Evolutionary conservation across 2,888 invertebrate genomes (phyloP), one percentile per base, ranked within the genome.

Genomic region (Zaprionus bogoriensis): DNA sequence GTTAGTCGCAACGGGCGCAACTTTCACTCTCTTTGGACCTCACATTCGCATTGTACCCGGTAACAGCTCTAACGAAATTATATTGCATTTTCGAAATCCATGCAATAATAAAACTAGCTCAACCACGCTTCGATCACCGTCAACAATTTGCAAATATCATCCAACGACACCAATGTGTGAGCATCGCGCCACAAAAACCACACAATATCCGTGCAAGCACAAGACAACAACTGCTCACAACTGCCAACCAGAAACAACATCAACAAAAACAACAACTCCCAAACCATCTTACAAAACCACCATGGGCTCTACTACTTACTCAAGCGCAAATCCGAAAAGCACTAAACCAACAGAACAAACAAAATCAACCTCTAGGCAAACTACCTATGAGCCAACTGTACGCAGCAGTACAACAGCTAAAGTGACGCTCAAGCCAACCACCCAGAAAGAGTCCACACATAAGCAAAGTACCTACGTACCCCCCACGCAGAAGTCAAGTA

Each of bases 11-110:
- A 59, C 76, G 25, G 68, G 76, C 52, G 50, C 79, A 28, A 54
- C 76, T 22, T 83, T 86, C 5, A 85, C 86, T 0, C 64, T 78
- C 32, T 64, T 78, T 19, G 78, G 78, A 12, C 86, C 86, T 0
- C 41, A 79, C 23, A 83, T 79, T 20, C 72, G 64, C n/a, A 67
- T 79, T 23, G 60, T 7, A 1, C 79, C 83, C 0, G 86, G 86
- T 1, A 10, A 63, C 4, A 48, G 64, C 7, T 55, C 71, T 2
- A 83, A 76, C 22, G 86, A 79, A 54, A 86, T 86, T 4, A 12
- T 86, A 23, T 52, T 79, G 9, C 83, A 72, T 7, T 79, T 79
- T 25, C 79, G 78, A 7, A 76, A 79, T 45, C 78, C 78, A 0
- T 79, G 80, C 51, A 83, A 48, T 36, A 85, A 85, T 12, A 66